Evolutionary conservation across 2,888 invertebrate species (phyloP).

Genomic region (Theretra japonica): DNA sequence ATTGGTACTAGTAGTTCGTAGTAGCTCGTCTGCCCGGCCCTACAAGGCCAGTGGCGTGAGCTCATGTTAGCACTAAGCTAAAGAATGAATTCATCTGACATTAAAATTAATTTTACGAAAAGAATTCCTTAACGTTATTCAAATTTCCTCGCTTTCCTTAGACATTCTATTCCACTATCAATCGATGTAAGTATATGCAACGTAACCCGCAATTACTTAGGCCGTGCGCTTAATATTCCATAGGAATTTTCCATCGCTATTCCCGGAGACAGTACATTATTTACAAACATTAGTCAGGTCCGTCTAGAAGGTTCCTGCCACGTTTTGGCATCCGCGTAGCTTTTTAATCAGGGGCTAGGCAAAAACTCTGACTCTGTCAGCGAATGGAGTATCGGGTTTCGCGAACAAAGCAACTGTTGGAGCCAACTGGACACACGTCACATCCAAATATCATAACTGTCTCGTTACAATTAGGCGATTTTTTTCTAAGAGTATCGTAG

Average conservation of each 20-base stretch:
- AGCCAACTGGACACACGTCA: slow-evolving; percentile 5
- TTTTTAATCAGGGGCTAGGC: slow-evolving; percentile 3
- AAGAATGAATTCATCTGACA: too few species aligned
- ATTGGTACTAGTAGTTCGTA: too few species aligned
- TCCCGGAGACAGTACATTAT: neutral
- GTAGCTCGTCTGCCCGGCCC: too few species aligned
- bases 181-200: neutral
- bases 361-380: neutral
- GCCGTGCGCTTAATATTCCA: neutral
- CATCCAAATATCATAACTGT: slow-evolving; percentile 5
- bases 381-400: slow-evolving; percentile 5
- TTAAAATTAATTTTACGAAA: too few species aligned
- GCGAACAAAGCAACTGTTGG: slow-evolving; percentile 11
- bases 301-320: slow-evolving; percentile 10
- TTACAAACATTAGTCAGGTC: slow-evolving; percentile 1
- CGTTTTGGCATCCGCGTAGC: neutral
- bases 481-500: neutral
- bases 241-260: slow-evolving; percentile 18
- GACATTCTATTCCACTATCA: neutral
- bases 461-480: slow-evolving; percentile 15
- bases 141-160: too few species aligned
- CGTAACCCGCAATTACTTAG: neutral
- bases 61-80: too few species aligned
- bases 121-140: too few species aligned
- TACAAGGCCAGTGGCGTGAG: too few species aligned